Conservation (phyloP, 2,113 vertebrate species). For the Nettapus auritus region DNA sequence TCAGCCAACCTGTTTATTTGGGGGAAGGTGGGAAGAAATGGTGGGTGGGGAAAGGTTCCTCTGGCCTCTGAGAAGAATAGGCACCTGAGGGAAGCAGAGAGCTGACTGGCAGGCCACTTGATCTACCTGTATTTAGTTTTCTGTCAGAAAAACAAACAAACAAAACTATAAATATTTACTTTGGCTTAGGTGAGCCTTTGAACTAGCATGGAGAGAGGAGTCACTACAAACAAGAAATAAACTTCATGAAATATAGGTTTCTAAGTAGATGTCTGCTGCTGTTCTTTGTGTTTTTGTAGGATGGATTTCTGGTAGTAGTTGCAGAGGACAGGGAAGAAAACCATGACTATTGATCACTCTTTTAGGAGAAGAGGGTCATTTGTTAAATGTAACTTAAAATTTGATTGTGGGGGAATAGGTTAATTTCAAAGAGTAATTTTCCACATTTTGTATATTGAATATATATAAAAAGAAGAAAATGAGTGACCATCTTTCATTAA, state of each 20-base stretch:
- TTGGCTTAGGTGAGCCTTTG: not conserved
- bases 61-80: accelerated
- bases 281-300: not conserved
- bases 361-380: slow-evolving; percentile 8
- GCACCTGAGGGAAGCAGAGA: not conserved
- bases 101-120: not conserved
- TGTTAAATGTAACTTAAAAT: slow-evolving; percentile 9
- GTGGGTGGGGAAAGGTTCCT: accelerated
- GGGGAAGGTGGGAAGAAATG: too few relatives aligned
- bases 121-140: not conserved
- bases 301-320: not conserved
- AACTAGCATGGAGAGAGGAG: not conserved
- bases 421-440: slow-evolving; percentile 33
- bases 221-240: not conserved
- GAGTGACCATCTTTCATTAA: not conserved
- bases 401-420: slow-evolving; percentile 9
- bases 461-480: not conserved
- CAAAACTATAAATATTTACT: too few relatives aligned
- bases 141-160: not conserved
- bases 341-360: slow-evolving; percentile 11
- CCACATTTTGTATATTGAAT: not conserved
- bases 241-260: not conserved
- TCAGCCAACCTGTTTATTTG: not conserved
- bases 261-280: not conserved
- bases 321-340: not conserved